These are phyloP conservation scores for Vultur gryphus DNA, from an alignment of 2,797 vertebrate species.

Conservation along the genomic window DNA sequence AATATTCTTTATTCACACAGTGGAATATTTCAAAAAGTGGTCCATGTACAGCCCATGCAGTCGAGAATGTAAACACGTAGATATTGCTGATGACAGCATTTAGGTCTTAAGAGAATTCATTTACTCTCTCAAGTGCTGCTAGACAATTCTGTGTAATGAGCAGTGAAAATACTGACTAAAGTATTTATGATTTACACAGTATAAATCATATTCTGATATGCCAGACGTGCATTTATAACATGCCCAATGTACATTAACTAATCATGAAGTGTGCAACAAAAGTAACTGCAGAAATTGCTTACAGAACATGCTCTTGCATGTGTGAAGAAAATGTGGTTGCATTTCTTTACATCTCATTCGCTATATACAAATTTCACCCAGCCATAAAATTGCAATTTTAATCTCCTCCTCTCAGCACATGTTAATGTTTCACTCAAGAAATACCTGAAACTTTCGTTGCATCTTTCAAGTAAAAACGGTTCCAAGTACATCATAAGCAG, in stretches of 20 bases:
- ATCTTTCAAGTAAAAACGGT: neutral
- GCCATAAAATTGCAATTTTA: neutral
- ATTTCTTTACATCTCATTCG: slow-evolving; percentile 2
- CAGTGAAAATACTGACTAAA: slow-evolving; percentile 54
- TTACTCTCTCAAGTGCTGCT: slow-evolving; percentile 39
- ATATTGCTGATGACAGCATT: slow-evolving; percentile 32
- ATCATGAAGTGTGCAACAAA: neutral
- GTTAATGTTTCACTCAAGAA: neutral
- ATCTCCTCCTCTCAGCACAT: neutral
- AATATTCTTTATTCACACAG: neutral
- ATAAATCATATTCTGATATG: slow-evolving; percentile 46
- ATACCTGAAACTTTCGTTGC: neutral
- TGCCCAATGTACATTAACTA: neutral
- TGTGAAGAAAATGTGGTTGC: neutral
- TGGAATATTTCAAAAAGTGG: neutral
- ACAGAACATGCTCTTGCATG: neutral
- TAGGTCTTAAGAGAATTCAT: slow-evolving; percentile 43
- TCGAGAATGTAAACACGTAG: neutral
- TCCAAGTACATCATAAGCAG: neutral
- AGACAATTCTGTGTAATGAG: slow-evolving; percentile 57
- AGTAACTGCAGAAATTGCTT: neutral
- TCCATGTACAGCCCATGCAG: neutral
- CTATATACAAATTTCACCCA: neutral
- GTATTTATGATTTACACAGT: slow-evolving; percentile 63
- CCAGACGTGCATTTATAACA: slow-evolving; percentile 25